These are phyloP conservation scores for Limnothrissa miodon DNA, from an alignment of 2,113 vertebrate genomes.

Conservation along the genomic window DNA sequence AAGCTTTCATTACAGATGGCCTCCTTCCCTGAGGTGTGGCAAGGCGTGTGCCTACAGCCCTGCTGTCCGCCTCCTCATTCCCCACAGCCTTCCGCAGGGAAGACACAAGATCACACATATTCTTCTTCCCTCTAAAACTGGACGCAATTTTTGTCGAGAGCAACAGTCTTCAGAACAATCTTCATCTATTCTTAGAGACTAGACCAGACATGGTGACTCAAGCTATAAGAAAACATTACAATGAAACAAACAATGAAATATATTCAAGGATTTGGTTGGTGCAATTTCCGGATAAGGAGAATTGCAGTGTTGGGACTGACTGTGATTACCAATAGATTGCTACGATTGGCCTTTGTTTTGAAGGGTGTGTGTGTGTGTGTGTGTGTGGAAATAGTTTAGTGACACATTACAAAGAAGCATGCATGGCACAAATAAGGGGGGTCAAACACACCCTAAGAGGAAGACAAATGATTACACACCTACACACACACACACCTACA, in stretches of 20 bases:
- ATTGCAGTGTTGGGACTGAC: background rate
- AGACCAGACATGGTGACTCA: background rate
- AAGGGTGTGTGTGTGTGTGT: background rate
- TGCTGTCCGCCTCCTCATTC: background rate
- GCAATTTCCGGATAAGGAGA: background rate
- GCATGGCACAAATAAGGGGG: background rate
- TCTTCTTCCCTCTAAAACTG: background rate
- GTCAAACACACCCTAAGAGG: background rate
- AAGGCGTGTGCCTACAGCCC: background rate
- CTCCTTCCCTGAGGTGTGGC: background rate
- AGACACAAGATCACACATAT: background rate
- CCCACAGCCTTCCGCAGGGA: background rate
- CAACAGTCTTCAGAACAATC: background rate
- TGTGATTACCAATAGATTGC: background rate
- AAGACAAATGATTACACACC: background rate
- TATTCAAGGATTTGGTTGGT: background rate
- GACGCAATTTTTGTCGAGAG: background rate
- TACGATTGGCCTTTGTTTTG: background rate
- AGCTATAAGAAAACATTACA: background rate
- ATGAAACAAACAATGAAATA: too few species aligned
- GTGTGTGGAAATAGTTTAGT: constrained; percentile 1
- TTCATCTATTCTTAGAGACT: background rate
- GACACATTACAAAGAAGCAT: background rate
- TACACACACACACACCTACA: constrained; percentile 14
- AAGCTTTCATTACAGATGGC: background rate